Percentiles rank a stretch among this genome's conserved stretches.
phyloP scores from a whole-genome alignment of 2,797 vertebrate genomes.

The Sebastes itinus region DNA sequence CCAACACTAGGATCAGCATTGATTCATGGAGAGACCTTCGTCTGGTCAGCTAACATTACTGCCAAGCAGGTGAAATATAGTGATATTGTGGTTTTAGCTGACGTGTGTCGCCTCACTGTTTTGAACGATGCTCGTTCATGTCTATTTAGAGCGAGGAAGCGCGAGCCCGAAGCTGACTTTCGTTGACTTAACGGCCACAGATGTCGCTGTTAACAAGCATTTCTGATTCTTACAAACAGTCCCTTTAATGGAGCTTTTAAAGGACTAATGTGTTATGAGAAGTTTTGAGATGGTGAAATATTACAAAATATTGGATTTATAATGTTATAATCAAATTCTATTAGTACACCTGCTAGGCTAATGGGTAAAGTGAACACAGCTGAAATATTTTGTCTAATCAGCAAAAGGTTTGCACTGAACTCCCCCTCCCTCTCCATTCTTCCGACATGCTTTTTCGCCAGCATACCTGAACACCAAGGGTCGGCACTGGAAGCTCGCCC shows the following conservation, averaged over 20 bases:
- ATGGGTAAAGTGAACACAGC: neutral
- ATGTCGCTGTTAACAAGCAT: too few relatives aligned
- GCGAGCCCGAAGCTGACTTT: too few relatives aligned
- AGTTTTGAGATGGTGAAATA: neutral
- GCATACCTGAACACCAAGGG: constrained; percentile 36
- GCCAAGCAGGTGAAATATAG: too few relatives aligned
- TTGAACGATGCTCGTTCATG: too few relatives aligned
- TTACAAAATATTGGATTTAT: neutral
- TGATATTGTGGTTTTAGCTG: too few relatives aligned
- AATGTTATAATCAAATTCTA: neutral
- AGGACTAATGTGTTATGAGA: neutral
- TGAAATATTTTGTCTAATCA: neutral
- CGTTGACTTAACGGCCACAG: too few relatives aligned
- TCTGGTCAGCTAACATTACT: too few relatives aligned
- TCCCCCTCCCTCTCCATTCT: neutral
- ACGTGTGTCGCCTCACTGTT: too few relatives aligned
- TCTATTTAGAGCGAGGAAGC: too few relatives aligned
- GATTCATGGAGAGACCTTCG: too few relatives aligned
- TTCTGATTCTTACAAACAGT: too few relatives aligned
- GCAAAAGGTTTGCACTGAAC: neutral
- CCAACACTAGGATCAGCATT: too few relatives aligned
- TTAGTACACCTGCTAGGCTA: neutral
- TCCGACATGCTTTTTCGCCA: constrained; percentile 12
- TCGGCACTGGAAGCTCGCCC: constrained; percentile 13
- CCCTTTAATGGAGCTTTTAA: neutral